A percentile compares a stretch with the other conserved stretches of the same genome.
Conservation (phyloP, 2,113 vertebrate species). For the Albula glossodonta region DNA sequence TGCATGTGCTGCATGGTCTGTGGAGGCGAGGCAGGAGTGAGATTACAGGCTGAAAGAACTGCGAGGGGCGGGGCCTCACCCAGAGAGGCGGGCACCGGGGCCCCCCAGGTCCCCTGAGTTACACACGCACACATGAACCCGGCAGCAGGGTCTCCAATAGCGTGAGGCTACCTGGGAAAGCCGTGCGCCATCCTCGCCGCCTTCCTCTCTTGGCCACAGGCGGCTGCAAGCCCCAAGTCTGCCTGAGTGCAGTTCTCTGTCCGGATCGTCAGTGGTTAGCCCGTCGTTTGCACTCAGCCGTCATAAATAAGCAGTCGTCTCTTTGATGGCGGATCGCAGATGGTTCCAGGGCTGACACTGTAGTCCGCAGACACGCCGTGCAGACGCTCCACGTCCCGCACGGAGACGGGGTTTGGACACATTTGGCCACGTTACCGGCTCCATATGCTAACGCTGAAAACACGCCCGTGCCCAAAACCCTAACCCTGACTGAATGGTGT, state of each 20-base stretch:
- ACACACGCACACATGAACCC: neutral
- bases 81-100: neutral
- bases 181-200: neutral
- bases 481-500: too few species aligned
- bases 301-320: neutral
- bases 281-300: neutral
- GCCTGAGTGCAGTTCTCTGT: neutral
- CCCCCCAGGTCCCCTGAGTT: constrained; percentile 55
- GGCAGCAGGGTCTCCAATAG: neutral
- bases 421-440: constrained; percentile 55
- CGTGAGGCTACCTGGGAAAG: neutral
- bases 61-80: neutral
- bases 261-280: constrained; percentile 32
- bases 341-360: constrained; percentile 20
- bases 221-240: constrained; percentile 37
- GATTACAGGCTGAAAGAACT: constrained; percentile 8
- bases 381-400: constrained; percentile 49
- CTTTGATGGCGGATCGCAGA: neutral
- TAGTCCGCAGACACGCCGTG: neutral
- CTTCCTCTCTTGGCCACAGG: constrained; percentile 33
- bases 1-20: constrained; percentile 20
- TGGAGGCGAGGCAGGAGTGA: constrained; percentile 12
- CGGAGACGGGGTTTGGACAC: constrained; percentile 55
- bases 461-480: constrained; percentile 48
- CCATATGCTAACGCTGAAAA: constrained; percentile 68